Evolutionary conservation across 2,797 vertebrate genomes (phyloP).

Genomic region (Lacerta viridis): DNA sequence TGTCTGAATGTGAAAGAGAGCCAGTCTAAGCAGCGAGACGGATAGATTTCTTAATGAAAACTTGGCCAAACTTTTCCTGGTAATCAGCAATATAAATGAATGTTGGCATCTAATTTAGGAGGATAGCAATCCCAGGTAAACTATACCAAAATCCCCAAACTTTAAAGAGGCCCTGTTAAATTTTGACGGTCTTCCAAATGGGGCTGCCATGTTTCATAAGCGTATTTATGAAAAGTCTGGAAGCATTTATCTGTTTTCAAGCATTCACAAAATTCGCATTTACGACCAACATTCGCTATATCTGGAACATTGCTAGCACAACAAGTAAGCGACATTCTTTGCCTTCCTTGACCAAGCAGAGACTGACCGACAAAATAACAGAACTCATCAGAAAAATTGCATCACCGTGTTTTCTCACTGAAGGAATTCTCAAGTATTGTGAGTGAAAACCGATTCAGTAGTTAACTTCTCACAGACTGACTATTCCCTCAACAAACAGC

Average conservation of each 20-base stretch:
- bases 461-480: background rate
- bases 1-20: slow-evolving; percentile 49
- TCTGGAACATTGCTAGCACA: background rate
- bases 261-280: background rate
- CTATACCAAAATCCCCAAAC: background rate
- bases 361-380: background rate
- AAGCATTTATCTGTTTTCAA: background rate
- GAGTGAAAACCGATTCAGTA: background rate
- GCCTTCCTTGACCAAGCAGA: background rate
- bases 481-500: background rate
- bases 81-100: background rate
- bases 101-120: background rate
- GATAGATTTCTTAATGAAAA: slow-evolving; percentile 12
- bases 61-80: background rate
- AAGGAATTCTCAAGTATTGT: background rate
- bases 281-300: background rate
- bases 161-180: background rate
- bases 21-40: background rate
- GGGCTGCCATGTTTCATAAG: background rate
- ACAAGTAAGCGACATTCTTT: background rate
- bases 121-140: background rate
- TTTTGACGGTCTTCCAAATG: background rate
- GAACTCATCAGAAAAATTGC: background rate
- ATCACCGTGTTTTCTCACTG: background rate
- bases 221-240: background rate